Percentiles rank a stretch among this genome's conserved stretches.
Evolutionary conservation across 2,113 vertebrate genomes (phyloP).

Genomic region (Pteronura brasiliensis): DNA sequence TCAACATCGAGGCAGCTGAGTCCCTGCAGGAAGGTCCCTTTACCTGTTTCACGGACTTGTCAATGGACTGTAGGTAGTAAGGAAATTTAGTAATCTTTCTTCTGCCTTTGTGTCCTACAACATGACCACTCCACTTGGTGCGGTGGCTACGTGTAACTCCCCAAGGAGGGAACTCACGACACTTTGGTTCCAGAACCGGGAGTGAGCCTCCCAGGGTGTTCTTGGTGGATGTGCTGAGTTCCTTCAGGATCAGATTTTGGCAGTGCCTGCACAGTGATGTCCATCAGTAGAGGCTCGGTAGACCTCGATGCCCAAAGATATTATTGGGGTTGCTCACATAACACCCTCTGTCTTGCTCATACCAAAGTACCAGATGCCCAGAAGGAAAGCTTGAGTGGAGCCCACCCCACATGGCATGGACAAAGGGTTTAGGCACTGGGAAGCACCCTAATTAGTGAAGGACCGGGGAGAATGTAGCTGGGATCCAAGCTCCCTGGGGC

Average conservation of each 20-base stretch:
- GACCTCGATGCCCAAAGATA: fast-evolving
- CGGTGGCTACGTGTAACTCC: fast-evolving
- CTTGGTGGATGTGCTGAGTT: fast-evolving
- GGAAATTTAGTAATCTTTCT: no score
- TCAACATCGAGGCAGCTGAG: no score
- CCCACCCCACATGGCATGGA: fast-evolving
- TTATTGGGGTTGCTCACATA: background rate
- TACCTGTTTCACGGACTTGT: no score
- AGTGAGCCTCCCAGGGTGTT: background rate
- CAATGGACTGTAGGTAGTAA: no score
- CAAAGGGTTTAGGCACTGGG: fast-evolving
- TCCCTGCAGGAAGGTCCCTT: no score
- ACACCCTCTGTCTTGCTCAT: background rate
- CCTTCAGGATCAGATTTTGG: background rate
- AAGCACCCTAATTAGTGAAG: no score
- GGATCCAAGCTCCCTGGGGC: background rate
- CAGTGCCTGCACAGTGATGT: fast-evolving
- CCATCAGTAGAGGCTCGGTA: no score
- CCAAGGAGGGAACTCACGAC: background rate
- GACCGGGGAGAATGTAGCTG: no score
- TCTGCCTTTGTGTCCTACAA: no score
- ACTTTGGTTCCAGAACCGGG: background rate
- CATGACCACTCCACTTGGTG: background rate
- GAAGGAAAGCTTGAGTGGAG: background rate
- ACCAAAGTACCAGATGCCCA: background rate